Evolutionary conservation across 2,888 invertebrate species (phyloP).

Genomic region (Sericinus montela): DNA sequence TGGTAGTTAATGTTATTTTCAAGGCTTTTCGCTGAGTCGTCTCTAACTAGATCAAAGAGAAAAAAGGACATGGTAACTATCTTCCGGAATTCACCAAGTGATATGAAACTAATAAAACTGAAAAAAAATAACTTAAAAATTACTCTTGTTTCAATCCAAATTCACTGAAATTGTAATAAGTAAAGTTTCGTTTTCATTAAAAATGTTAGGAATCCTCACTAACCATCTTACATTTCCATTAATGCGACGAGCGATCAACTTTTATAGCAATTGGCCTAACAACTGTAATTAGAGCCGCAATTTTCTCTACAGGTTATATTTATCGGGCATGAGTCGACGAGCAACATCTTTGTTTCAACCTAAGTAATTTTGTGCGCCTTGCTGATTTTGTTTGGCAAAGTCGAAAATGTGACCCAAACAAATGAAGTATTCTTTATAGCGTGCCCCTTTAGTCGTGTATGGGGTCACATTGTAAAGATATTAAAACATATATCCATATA

Average conservation of each 20-base stretch:
- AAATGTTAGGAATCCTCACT: not conserved
- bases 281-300: conserved; percentile 3
- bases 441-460: not conserved
- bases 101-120: no score
- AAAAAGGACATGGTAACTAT: no score
- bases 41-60: no score
- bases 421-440: not conserved
- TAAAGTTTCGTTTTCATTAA: not conserved
- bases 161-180: no score
- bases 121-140: no score
- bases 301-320: conserved; percentile 2
- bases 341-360: conserved; percentile 6
- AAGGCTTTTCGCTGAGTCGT: no score
- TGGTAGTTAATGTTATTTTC: no score
- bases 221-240: not conserved
- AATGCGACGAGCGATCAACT: not conserved
- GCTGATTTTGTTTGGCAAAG: not conserved
- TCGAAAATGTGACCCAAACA: not conserved
- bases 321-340: not conserved
- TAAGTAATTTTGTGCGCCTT: not conserved
- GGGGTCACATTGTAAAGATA: no score
- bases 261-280: not conserved
- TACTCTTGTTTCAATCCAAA: no score
- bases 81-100: no score
- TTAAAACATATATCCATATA: no score